Evolutionary conservation across 64 coral and sea anemone species (phyloP).

Genomic region (Hydrozoanthus tunicans): DNA sequence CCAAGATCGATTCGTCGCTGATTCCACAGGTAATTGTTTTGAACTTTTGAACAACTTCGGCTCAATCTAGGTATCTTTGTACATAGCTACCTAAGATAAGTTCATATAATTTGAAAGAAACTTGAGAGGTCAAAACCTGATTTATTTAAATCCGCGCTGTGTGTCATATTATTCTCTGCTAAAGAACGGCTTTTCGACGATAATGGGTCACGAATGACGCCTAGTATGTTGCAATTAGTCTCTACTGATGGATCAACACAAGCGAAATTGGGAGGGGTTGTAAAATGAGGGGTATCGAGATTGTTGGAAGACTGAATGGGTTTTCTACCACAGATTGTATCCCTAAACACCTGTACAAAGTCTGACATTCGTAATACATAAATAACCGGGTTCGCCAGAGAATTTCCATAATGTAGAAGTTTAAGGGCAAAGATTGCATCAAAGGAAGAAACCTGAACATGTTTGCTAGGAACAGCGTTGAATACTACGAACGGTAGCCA

Average conservation of each 20-base stretch:
- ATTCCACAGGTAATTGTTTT: too few species aligned
- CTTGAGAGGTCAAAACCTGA: background rate
- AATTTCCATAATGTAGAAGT: constrained; percentile 60
- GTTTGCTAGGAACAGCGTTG: constrained; percentile 22
- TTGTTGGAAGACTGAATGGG: background rate
- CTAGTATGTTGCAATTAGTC: background rate
- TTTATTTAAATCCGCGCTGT: background rate
- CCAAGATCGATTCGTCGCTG: too few species aligned
- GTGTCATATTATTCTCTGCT: background rate
- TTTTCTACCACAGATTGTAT: background rate
- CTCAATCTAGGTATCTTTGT: too few species aligned
- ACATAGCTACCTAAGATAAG: background rate
- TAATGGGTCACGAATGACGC: background rate
- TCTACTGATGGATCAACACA: background rate
- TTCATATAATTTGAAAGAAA: background rate
- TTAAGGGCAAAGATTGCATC: constrained; percentile 50
- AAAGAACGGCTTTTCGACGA: background rate
- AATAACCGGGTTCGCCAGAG: constrained; percentile 42
- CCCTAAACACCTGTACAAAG: constrained; percentile 18
- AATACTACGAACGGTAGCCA: constrained; percentile 50
- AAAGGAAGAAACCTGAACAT: background rate
- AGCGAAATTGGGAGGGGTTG: background rate
- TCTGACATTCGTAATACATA: constrained; percentile 57
- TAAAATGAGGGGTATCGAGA: background rate
- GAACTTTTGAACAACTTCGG: too few species aligned